Conservation (phyloP, 2,113 vertebrate genomes). For the Ailuropoda melanoleuca region DNA sequence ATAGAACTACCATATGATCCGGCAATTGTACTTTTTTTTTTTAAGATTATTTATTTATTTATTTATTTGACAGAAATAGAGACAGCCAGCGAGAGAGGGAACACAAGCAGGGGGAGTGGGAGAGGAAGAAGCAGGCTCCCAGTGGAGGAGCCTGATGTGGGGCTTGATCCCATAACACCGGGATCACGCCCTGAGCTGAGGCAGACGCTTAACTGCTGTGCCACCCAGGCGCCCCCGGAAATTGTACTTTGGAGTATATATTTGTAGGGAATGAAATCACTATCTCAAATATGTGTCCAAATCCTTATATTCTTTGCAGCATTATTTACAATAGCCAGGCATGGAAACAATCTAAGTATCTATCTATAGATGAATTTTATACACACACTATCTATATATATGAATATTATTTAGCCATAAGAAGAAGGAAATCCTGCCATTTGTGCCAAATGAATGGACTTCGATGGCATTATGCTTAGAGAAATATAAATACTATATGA, state of each 20-base stretch:
- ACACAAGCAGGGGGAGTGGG: too few species aligned
- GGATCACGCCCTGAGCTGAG: too few species aligned
- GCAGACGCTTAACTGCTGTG: too few species aligned
- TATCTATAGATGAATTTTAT: background rate
- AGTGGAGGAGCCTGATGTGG: too few species aligned
- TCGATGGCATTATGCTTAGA: background rate
- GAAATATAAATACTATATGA: background rate
- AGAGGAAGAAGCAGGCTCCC: too few species aligned
- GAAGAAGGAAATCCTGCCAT: background rate
- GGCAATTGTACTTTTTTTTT: background rate
- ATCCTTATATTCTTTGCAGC: background rate
- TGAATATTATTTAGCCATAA: background rate
- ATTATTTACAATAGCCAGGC: background rate
- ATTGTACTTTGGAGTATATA: background rate
- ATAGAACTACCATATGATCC: background rate
- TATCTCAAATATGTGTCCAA: background rate
- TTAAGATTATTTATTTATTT: too few species aligned
- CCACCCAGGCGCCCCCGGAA: too few species aligned
- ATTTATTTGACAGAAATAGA: too few species aligned
- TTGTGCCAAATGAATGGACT: background rate
- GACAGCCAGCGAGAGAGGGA: too few species aligned
- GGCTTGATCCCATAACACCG: too few species aligned
- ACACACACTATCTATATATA: background rate
- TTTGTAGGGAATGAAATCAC: background rate
- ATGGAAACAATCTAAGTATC: background rate